phyloP scores from a whole-genome alignment of 2,113 vertebrate genomes.

The Rhinolophus ferrumequinum region DNA sequence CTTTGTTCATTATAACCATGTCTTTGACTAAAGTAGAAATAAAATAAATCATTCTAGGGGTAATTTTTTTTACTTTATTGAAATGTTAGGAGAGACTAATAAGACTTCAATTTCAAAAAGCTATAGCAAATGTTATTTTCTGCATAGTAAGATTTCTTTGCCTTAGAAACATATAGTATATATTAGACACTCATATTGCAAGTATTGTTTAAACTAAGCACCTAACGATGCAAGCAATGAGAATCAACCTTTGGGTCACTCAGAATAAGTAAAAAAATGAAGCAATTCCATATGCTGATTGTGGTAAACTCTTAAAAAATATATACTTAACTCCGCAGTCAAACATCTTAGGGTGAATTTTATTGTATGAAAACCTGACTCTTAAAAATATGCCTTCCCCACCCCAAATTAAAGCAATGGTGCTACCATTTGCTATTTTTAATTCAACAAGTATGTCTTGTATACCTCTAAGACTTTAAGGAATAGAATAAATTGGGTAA shows the following conservation, averaged over 20 bases:
- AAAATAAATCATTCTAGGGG: background rate
- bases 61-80: slow-evolving; percentile 39
- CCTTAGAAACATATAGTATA: background rate
- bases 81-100: background rate
- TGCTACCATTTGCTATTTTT: background rate
- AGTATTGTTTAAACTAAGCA: background rate
- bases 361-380: background rate
- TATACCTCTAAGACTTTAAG: background rate
- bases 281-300: background rate
- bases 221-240: background rate
- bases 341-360: background rate
- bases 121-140: slow-evolving; percentile 50
- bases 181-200: background rate
- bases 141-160: background rate
- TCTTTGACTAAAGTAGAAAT: background rate
- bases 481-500: background rate
- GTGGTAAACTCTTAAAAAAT: slow-evolving; percentile 1
- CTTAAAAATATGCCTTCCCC: background rate
- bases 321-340: background rate
- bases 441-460: background rate
- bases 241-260: background rate
- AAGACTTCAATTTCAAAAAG: slow-evolving; percentile 36
- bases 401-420: background rate
- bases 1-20: background rate
- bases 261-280: background rate